Conservation (phyloP, 92 coral and sea anemone species). For the Umimayanthus kanabou region DNA sequence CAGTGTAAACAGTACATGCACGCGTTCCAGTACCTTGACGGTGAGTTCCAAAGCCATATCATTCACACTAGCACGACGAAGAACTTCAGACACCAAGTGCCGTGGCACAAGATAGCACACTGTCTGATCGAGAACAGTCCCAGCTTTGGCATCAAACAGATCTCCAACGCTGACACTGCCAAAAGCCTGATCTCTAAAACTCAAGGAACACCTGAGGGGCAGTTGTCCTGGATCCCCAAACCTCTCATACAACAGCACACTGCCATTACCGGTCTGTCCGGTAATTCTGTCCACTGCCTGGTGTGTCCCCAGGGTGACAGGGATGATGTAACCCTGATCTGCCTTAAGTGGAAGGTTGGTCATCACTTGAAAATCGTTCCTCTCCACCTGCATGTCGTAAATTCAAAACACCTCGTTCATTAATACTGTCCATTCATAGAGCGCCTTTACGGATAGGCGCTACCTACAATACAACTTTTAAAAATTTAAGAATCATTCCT, state of each 20-base stretch:
- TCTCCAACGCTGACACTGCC: conserved; percentile 60
- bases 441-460: too few species aligned
- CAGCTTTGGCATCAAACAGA: conserved; percentile 81
- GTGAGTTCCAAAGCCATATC: conserved; percentile 63
- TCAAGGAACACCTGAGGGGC: conserved; percentile 62
- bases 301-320: conserved; percentile 68
- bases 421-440: too few species aligned
- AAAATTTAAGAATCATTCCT: too few species aligned
- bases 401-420: too few species aligned
- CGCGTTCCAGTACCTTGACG: conserved; percentile 46
- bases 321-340: conserved; percentile 68
- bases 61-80: conserved; percentile 48
- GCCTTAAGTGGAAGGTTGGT: conserved; percentile 62
- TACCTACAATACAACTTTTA: too few species aligned
- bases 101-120: conserved; percentile 84
- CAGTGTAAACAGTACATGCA: too few species aligned
- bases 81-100: conserved; percentile 35
- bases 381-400: neutral
- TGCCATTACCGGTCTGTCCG: conserved; percentile 51
- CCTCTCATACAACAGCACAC: conserved; percentile 63
- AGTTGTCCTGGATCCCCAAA: conserved; percentile 55
- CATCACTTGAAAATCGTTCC: conserved; percentile 47
- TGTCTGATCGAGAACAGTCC: conserved; percentile 63
- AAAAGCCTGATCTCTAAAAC: conserved; percentile 55
- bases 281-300: conserved; percentile 49